Evolutionary conservation across 2,113 vertebrate genomes (phyloP).

Genomic region (Progne subis): DNA sequence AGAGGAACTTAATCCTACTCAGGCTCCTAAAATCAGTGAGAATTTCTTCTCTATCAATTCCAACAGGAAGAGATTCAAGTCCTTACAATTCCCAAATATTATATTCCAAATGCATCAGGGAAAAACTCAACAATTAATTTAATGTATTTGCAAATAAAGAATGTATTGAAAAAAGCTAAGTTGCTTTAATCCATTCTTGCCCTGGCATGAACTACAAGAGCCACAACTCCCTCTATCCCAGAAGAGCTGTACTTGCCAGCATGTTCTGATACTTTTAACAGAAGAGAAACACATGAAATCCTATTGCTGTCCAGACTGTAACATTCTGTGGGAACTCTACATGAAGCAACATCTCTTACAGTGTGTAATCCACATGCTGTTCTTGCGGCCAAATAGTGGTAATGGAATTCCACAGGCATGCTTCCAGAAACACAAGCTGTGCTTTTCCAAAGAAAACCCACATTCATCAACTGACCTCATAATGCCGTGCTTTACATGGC

Average conservation of each 20-base stretch:
- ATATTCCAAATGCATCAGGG: background rate
- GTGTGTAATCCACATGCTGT: background rate
- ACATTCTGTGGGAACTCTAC: background rate
- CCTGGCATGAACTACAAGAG: background rate
- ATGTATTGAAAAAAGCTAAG: background rate
- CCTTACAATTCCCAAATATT: background rate
- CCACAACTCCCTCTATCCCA: background rate
- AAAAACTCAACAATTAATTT: background rate
- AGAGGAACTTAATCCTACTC: background rate
- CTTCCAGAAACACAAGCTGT: slow-evolving; percentile 23
- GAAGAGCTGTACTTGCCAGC: background rate
- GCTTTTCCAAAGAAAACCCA: background rate
- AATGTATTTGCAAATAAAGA: background rate
- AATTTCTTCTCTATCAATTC: background rate
- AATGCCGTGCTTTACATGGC: background rate
- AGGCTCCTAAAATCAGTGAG: background rate
- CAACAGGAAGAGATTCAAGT: background rate
- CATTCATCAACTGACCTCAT: background rate
- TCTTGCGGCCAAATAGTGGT: background rate
- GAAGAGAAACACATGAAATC: background rate
- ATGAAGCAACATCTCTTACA: slow-evolving; percentile 19
- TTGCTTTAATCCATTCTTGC: background rate
- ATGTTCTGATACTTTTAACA: background rate
- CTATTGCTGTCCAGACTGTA: background rate
- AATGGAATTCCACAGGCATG: background rate